These are phyloP conservation scores for Tachysurus vachellii DNA, from an alignment of 2,113 vertebrate species.

Conservation along the genomic window DNA sequence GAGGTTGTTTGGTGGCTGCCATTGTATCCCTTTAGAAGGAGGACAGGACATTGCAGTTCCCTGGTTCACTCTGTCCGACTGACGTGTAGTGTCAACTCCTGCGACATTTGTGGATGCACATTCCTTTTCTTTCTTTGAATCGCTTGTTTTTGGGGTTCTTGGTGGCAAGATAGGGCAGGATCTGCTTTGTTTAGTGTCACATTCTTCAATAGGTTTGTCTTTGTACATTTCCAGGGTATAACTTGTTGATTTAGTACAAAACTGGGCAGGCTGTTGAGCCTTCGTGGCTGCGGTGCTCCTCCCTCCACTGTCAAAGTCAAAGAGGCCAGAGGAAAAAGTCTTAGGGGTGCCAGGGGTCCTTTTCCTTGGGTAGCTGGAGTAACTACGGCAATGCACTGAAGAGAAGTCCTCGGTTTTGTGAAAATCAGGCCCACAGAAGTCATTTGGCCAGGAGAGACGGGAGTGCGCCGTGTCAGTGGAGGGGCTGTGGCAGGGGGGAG, in stretches of 20 bases:
- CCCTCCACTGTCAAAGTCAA: slow-evolving; percentile 74
- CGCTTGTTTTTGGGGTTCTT: slow-evolving; percentile 78
- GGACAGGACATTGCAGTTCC: slow-evolving; percentile 72
- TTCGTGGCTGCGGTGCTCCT: slow-evolving; percentile 57
- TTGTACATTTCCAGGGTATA: slow-evolving; percentile 85
- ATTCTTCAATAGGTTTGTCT: slow-evolving; percentile 74
- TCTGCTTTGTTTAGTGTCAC: slow-evolving; percentile 81
- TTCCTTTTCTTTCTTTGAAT: slow-evolving; percentile 67
- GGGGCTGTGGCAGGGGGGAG: slow-evolving; percentile 70
- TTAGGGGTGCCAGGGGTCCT: slow-evolving; percentile 84
- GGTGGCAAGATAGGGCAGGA: slow-evolving; percentile 93
- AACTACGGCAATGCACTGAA: slow-evolving; percentile 82
- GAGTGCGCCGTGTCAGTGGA: slow-evolving; percentile 74
- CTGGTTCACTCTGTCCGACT: slow-evolving; percentile 70
- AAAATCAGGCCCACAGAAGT: slow-evolving; percentile 80
- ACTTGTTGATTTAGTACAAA: slow-evolving; percentile 87
- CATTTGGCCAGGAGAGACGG: slow-evolving; percentile 92
- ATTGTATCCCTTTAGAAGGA: slow-evolving; percentile 76
- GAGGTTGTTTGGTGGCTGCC: slow-evolving; percentile 89
- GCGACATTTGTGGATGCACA: slow-evolving; percentile 44
- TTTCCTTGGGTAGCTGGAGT: slow-evolving; percentile 94
- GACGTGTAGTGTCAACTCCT: slow-evolving; percentile 70
- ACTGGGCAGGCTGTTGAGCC: slow-evolving; percentile 63
- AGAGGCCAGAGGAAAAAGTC: slow-evolving; percentile 82
- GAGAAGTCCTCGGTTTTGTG: slow-evolving; percentile 78